Evolutionary conservation across 2,888 invertebrate species (phyloP).

Genomic region (Osmoderma eremita): DNA sequence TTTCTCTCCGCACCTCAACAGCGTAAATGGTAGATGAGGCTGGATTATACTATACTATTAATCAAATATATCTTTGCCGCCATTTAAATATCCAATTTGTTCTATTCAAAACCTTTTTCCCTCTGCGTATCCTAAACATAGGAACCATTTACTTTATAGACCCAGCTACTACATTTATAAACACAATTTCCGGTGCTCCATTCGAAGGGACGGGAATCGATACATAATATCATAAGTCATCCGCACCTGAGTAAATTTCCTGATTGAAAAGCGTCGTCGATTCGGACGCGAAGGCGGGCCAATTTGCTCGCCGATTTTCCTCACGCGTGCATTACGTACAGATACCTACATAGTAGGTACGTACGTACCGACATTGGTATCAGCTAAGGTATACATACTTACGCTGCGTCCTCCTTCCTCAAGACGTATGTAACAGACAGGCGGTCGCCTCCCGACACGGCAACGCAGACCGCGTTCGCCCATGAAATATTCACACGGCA

Average conservation of each 20-base stretch:
- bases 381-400: too few species aligned
- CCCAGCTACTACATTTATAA: slow-evolving; percentile 18
- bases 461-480: slow-evolving; percentile 41
- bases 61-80: too few species aligned
- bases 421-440: slow-evolving; percentile 37
- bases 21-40: too few species aligned
- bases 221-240: slow-evolving; percentile 28
- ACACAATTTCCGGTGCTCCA: slow-evolving; percentile 17
- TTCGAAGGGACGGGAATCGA: not conserved
- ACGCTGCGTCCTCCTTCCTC: not conserved
- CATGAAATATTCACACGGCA: slow-evolving; percentile 59
- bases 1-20: too few species aligned
- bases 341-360: too few species aligned
- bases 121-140: not conserved
- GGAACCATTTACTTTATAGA: not conserved
- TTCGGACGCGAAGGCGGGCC: not conserved
- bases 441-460: slow-evolving; percentile 43
- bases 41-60: too few species aligned
- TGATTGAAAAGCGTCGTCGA: slow-evolving; percentile 22
- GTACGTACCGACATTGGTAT: too few species aligned
- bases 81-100: too few species aligned
- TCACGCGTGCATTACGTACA: slow-evolving; percentile 17
- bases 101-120: too few species aligned
- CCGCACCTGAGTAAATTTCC: slow-evolving; percentile 32
- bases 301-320: slow-evolving; percentile 26